Base-by-base conservation (phyloP, 2,113 vertebrate genomes). In the Lepidiolamprologus cunningtoni region DNA sequence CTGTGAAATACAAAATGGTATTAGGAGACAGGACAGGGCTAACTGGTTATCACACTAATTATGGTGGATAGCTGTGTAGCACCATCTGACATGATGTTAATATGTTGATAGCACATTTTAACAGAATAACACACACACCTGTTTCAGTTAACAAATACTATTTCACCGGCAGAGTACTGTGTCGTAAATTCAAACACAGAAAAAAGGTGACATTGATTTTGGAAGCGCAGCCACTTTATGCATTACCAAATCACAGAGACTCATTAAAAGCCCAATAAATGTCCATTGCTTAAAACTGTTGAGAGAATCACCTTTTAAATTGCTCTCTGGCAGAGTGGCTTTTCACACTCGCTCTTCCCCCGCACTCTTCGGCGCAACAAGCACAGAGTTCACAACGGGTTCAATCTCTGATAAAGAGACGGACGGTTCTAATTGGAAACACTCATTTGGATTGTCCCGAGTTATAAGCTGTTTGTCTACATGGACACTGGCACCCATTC, bases 401-500 rank as follows among this genome's bases (percentile, higher is more conserved):
- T 93, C 88, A 92, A 6, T 19, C 35, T 28, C 42, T 54, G 66
- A 86, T 52, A 54, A 71, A 82, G 81, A 82, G 57, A 84, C 4
- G 6, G 17, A 35, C 3, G 8, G 58, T 71, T 61, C 58, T 91
- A 91, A 95, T 89, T 94, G 55, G 88, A 94, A 93, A 86, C 88
- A 94, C 55, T 80, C 55, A 52, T 86, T 86, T 71, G 81, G 42
- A 88, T 83, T 57, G 50, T 91, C 31, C 78, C 2, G 9, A 42
- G 61, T 33, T 66, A n/a, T 37, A 66, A 66, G 61, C 19, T 86
- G 78, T 61, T 81, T 89, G 84, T 8, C 26, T 17, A 42, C 21
- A 83, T 40, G 11, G 7, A 37, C 45, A 76, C 73, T 35, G 23
- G 50, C 53, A 17, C 80, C 9, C 45, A 82, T 7, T 35, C 82